Conservation (phyloP, 64 coral and sea anemone species). For the Montipora cactus region DNA sequence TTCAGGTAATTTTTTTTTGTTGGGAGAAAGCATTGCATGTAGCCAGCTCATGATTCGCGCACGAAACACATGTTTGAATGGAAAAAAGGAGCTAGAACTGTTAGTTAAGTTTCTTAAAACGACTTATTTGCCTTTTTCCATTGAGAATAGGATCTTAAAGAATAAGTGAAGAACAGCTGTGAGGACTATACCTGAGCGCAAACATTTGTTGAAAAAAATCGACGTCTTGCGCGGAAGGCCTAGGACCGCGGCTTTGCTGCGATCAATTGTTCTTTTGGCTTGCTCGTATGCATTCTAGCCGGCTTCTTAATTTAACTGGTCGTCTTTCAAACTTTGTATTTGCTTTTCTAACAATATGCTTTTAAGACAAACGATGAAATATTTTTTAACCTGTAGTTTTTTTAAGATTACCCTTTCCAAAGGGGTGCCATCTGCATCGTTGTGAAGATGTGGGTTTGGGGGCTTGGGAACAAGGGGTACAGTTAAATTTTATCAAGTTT, state of each 20-base stretch:
- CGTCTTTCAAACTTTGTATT: background rate
- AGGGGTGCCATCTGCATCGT: too few relatives aligned
- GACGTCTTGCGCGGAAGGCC: too few relatives aligned
- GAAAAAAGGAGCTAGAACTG: background rate
- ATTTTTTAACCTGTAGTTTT: too few relatives aligned
- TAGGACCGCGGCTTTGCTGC: background rate
- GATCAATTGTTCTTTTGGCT: background rate
- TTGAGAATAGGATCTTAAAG: background rate
- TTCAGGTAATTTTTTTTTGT: background rate
- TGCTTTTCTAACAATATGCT: background rate
- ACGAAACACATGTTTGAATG: background rate
- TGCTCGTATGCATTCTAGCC: background rate
- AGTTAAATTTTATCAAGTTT: too few relatives aligned
- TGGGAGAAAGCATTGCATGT: background rate
- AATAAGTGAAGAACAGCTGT: background rate
- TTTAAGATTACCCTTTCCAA: too few relatives aligned
- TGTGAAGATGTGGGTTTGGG: too few relatives aligned
- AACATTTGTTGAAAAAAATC: too few relatives aligned
- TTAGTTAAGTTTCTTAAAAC: background rate
- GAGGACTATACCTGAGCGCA: too few relatives aligned
- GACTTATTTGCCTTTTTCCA: background rate
- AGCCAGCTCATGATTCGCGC: background rate
- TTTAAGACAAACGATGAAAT: too few relatives aligned
- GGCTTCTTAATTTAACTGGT: background rate
- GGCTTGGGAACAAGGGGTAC: too few relatives aligned